These are phyloP conservation scores for Eulemur coronatus DNA, from an alignment of 2,797 vertebrate genomes.

Conservation along the genomic window DNA sequence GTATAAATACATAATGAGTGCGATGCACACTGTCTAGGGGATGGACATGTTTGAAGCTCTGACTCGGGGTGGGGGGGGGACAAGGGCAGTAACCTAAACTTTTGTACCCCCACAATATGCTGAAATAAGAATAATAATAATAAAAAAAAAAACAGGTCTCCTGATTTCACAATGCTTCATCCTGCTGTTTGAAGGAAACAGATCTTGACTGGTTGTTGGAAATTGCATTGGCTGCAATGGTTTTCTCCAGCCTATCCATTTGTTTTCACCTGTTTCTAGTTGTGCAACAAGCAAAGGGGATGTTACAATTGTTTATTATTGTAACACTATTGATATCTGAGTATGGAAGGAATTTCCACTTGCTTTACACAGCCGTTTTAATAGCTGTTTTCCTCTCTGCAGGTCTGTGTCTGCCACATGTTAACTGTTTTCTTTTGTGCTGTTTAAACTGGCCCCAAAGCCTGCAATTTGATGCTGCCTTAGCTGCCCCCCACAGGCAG, in stretches of 20 bases:
- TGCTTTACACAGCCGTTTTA: constrained; percentile 20
- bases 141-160: not conserved
- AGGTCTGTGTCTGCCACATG: constrained; percentile 76
- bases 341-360: constrained; percentile 31
- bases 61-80: too few species aligned
- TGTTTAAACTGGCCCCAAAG: constrained; percentile 81
- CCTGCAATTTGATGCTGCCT: constrained; percentile 77
- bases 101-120: too few species aligned
- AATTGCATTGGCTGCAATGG: not conserved
- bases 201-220: not conserved
- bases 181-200: not conserved
- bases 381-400: constrained; percentile 41
- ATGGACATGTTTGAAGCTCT: too few species aligned
- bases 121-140: too few species aligned
- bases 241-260: not conserved
- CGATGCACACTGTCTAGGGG: too few species aligned
- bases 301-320: constrained; percentile 53
- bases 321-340: constrained; percentile 13
- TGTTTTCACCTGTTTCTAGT: not conserved
- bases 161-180: not conserved
- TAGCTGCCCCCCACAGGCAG: constrained; percentile 70
- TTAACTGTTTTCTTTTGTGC: constrained; percentile 81
- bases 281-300: not conserved
- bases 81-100: too few species aligned
- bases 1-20: too few species aligned